A percentile compares a stretch with the other conserved stretches of the same genome.
Evolutionary conservation across 2,113 vertebrate species (phyloP).

Genomic region (Corvus cornix): DNA sequence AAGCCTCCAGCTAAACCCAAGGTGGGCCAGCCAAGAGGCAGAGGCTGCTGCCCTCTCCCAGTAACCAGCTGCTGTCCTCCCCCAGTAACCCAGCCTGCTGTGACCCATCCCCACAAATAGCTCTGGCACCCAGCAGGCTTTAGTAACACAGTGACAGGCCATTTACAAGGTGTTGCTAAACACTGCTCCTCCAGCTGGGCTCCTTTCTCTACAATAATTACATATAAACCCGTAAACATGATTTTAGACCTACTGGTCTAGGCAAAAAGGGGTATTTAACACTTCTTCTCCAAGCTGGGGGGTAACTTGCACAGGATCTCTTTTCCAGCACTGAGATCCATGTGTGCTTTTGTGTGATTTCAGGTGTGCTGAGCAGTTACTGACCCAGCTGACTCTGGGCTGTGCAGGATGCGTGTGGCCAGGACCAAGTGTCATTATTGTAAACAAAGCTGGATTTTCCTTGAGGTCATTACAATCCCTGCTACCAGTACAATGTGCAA

Average conservation of each 20-base stretch:
- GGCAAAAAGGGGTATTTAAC: neutral
- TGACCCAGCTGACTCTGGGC: neutral
- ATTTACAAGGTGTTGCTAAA: neutral
- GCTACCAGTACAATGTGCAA: neutral
- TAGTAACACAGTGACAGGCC: neutral
- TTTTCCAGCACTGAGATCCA: neutral
- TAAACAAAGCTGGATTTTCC: neutral
- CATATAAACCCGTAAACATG: neutral
- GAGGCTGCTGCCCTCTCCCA: conserved; percentile 14
- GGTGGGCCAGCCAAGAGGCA: conserved; percentile 34
- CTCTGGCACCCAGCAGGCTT: neutral
- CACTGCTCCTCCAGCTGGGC: neutral
- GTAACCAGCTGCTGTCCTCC: conserved; percentile 18
- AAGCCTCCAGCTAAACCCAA: neutral
- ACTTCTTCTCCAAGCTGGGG: neutral
- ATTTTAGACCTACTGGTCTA: neutral
- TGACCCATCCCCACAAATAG: neutral
- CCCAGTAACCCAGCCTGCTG: conserved; percentile 11
- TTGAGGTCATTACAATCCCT: neutral
- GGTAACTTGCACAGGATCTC: neutral
- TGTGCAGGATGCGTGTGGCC: neutral
- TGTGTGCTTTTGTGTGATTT: neutral
- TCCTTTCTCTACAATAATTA: neutral
- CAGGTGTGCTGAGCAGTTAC: neutral
- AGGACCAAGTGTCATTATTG: neutral